Evolutionary conservation across 2,113 vertebrate genomes (phyloP), one percentile per base, ranked within the genome.

Genomic region (Phoxinus phoxinus): DNA sequence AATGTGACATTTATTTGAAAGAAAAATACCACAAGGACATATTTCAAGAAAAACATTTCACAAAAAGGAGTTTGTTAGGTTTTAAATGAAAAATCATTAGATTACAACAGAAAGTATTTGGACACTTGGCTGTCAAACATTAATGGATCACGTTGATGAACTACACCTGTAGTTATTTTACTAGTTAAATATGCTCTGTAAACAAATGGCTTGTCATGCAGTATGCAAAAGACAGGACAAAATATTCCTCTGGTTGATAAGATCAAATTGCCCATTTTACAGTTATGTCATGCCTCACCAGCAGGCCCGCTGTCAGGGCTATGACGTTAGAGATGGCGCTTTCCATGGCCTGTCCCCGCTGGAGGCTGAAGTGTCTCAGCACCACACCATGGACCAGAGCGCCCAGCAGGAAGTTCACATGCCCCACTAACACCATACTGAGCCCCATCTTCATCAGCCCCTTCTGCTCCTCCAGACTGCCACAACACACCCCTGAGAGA

Each of bases 401-500:
- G 0, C 93, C 94, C 0, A 94, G 37, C 77, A 99, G 92, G 94
- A 99, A 98, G 92, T 94, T 97, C 25, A 97, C 86, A 9, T 99
- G 97, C 2, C 97, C 96, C 0, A 96, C 27, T 30, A 98, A 93
- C 77, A 98, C 94, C 91, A 97, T 91, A 90, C 95, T 91, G 85
- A 99, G 95, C 1, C 97, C 97, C 0, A 95, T 95, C 92, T 96
- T 99, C 98, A 97, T 98, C 89, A 98, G 92, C 83, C 92, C 85
- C 87, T 91, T 94, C 74, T 92, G 92, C 41, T 94, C 89, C 37
- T 94, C 87, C 12, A 93, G 93, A 86, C 84, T 89, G 83, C 90
- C 93, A 91, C 93, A 83, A 76, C 69, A 41, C 86, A 89, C 6
- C 86, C 93, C 94, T 94, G 84, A 5, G n/a, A 65, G 10, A 80